A percentile compares a stretch with the other conserved stretches of the same genome.
Conservation (phyloP, 2,888 invertebrate genomes). For the Seladonia tumulorum region DNA sequence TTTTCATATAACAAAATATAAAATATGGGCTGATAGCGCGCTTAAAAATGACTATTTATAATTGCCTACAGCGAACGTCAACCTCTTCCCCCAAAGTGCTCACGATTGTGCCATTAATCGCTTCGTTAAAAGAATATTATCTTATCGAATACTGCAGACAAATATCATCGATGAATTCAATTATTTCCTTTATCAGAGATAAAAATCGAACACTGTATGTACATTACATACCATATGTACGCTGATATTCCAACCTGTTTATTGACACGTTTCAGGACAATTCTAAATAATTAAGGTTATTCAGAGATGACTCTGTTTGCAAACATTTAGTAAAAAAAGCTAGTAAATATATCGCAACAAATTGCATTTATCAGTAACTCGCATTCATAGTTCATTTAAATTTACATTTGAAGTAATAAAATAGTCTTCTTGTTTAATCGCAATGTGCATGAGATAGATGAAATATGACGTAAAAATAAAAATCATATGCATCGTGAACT, state of each 20-base stretch:
- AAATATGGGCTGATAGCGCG: slow-evolving; percentile 4
- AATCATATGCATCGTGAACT: background rate
- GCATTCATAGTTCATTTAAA: background rate
- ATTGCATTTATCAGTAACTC: background rate
- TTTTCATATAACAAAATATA: background rate
- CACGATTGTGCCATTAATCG: background rate
- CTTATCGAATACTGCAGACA: slow-evolving; percentile 37
- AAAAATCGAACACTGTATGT: background rate
- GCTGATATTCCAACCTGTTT: slow-evolving; percentile 1
- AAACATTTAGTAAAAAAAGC: slow-evolving; percentile 9
- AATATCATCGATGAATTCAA: slow-evolving; percentile 24
- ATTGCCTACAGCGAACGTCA: background rate
- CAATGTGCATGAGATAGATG: background rate
- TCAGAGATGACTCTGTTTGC: background rate
- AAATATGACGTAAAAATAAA: background rate
- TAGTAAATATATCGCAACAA: background rate
- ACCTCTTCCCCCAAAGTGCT: background rate
- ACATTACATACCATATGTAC: too few relatives aligned
- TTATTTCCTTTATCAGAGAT: background rate
- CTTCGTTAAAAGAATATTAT: slow-evolving; percentile 26
- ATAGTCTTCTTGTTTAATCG: background rate
- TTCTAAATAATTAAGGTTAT: slow-evolving; percentile 20
- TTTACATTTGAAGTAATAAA: background rate
- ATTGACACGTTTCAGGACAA: background rate
- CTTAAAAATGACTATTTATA: background rate